Evolutionary conservation across 2,888 invertebrate genomes (phyloP), one percentile per base, ranked within the genome.

Genomic region (Rotaria magnacalcarata): DNA sequence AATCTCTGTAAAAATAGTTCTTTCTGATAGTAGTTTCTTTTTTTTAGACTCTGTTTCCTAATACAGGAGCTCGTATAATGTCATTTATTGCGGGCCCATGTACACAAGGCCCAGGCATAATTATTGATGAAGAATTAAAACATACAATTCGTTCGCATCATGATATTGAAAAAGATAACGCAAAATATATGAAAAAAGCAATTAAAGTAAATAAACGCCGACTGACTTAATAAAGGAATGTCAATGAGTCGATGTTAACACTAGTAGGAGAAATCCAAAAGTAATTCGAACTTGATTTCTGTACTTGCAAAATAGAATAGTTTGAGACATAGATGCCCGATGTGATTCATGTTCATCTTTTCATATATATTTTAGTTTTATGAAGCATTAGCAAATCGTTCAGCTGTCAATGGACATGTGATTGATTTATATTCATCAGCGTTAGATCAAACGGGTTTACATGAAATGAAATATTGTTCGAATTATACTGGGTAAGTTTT

Each of bases 371-470:
- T 52, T 52, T 80, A 80, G 92, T 97, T 97, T 92, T 99, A 97
- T 90, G 99, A 99, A 91, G 93, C 93, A 0, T 91, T 99, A 88
- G 96, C 97, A 0, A 92, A 95, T 88, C 93, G 98, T 87, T 94
- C 97, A 0, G 96, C 98, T 1, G 95, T 95, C 4, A 99, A 98
- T 91, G 97, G 98, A 0, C 99, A 99, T 91, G 94, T 95, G 84
- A 94, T 99, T 88, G 99, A 99, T 91, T 95, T 97, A 89, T 99
- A 97, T 91, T 96, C 97, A 0, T 99, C 98, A 92, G 97, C 99
- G 2, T 93, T 99, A 86, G 99, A 99, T 93, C 99, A 99, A 92
- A 98, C 97, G 86, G 99, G 99, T 52, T 92, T 99, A 67, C 94
- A 96, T 92, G 99, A 99, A 92, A 99, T 99, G 98, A 97, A 97